These are phyloP conservation scores for Neotoxoptera formosana DNA, from an alignment of 1,140 invertebrate species.

Conservation along the genomic window DNA sequence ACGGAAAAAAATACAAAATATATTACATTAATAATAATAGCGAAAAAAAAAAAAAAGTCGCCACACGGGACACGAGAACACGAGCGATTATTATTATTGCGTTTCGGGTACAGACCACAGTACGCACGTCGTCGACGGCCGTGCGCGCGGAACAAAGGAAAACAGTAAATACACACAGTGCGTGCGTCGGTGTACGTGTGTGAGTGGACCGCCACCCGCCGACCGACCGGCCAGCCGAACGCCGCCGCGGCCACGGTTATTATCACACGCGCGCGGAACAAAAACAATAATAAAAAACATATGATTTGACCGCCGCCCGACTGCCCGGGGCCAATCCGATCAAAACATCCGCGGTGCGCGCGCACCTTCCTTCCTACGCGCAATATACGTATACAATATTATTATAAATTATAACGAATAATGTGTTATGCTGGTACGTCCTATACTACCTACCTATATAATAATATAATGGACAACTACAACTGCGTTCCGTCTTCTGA, in stretches of 20 bases:
- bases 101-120: background rate
- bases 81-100: constrained; percentile 24
- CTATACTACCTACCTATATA: no score
- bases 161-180: constrained; percentile 10
- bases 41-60: constrained; percentile 3
- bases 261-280: constrained; percentile 53
- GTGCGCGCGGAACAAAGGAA: constrained; percentile 56
- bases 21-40: background rate
- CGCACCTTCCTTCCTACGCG: background rate
- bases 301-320: constrained; percentile 46
- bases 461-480: no score
- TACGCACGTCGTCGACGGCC: background rate
- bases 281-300: constrained; percentile 58
- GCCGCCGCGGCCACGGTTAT: background rate
- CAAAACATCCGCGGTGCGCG: constrained; percentile 36
- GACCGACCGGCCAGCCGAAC: background rate
- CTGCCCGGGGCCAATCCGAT: background rate
- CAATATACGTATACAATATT: no score
- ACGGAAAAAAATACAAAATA: background rate
- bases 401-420: no score
- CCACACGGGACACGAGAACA: background rate
- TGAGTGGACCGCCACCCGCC: background rate
- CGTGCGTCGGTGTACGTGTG: background rate
- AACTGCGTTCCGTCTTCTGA: no score
- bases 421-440: no score